Evolutionary conservation across 1,140 invertebrate species (phyloP).

Genomic region (Drosophila lacertosa): DNA sequence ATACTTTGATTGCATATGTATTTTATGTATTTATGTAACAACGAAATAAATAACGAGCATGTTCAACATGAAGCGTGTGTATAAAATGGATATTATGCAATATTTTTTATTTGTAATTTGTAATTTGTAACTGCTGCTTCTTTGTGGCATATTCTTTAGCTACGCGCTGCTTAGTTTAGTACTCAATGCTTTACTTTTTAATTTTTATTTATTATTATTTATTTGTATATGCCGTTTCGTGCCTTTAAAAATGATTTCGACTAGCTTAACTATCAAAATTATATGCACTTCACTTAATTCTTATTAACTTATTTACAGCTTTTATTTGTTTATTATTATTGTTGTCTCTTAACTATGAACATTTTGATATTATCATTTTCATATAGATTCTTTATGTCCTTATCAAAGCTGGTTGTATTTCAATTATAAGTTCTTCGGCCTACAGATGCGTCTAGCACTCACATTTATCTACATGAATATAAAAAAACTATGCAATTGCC

Average conservation of each 20-base stretch:
- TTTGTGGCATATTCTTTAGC: conserved; percentile 27
- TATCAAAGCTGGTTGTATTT: conserved; percentile 8
- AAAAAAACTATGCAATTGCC: conserved; percentile 65
- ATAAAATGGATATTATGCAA: conserved; percentile 71
- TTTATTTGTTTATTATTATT: conserved; percentile 38
- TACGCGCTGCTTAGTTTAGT: conserved; percentile 28
- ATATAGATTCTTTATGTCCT: conserved; percentile 25
- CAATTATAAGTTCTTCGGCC: conserved; percentile 28
- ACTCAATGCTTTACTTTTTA: conserved; percentile 28
- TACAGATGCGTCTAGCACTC: conserved; percentile 59
- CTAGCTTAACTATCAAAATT: conserved; percentile 79
- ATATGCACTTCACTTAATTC: conserved; percentile 52
- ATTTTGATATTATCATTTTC: conserved; percentile 73
- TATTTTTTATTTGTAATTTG: conserved; percentile 28
- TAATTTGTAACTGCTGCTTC: conserved; percentile 32
- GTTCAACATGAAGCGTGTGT: conserved; percentile 58
- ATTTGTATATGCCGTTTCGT: conserved; percentile 31
- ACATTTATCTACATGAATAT: conserved; percentile 69
- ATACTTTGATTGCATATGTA: conserved; percentile 36
- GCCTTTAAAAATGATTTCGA: conserved; percentile 70
- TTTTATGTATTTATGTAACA: conserved; percentile 58
- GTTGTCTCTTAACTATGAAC: conserved; percentile 75
- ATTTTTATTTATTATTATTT: background rate
- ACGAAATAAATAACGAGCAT: conserved; percentile 70
- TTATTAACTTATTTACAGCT: conserved; percentile 65